Conservation (phyloP, 2,888 invertebrate species). For the Argyra leucocephala region DNA sequence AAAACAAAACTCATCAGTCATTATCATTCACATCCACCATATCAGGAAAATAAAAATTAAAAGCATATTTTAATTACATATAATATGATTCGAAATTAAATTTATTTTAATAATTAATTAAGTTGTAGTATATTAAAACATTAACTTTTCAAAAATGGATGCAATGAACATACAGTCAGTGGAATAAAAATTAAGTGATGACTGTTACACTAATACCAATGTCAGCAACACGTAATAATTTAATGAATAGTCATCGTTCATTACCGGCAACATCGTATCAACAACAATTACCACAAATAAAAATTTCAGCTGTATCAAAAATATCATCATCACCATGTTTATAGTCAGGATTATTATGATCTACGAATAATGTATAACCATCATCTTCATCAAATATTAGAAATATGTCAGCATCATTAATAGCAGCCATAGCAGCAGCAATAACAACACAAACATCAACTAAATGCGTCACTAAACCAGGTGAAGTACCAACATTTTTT, state of each 20-base stretch:
- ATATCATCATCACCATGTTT: too few species aligned
- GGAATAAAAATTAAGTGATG: conserved; percentile 55
- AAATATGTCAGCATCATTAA: conserved; percentile 33
- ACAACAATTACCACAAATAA: conserved; percentile 48
- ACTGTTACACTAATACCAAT: conserved; percentile 67
- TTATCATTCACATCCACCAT: too few species aligned
- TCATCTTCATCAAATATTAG: conserved; percentile 22
- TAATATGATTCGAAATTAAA: too few species aligned
- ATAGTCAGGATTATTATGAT: too few species aligned
- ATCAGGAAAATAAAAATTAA: too few species aligned
- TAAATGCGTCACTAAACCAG: too few species aligned
- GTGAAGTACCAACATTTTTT: too few species aligned
- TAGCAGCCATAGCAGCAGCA: conserved; percentile 21
- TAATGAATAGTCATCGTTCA: conserved; percentile 34
- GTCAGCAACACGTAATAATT: conserved; percentile 39
- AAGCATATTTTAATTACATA: too few species aligned
- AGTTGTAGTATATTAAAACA: too few species aligned
- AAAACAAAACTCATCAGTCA: too few species aligned
- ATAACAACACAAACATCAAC: conserved; percentile 39
- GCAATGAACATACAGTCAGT: conserved; percentile 69
- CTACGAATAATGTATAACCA: conserved; percentile 22
- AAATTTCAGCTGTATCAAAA: conserved; percentile 37
- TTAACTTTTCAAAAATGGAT: too few species aligned
- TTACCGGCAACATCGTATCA: conserved; percentile 43
- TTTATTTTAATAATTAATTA: too few species aligned